Evolutionary conservation across 1,140 invertebrate genomes (phyloP).

Genomic region (Pentalonia nigronervosa): DNA sequence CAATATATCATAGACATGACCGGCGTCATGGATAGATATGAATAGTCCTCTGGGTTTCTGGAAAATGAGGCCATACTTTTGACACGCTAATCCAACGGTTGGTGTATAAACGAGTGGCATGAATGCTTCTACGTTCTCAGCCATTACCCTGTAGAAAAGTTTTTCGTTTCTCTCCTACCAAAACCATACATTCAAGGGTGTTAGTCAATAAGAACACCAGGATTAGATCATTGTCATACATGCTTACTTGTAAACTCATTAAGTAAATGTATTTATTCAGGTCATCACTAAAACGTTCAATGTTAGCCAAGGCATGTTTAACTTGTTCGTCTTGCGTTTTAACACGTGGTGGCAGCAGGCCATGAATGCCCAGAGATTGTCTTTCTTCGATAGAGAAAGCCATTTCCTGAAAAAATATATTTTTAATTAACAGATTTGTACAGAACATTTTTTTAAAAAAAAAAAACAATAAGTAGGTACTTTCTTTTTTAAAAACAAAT

Average conservation of each 20-base stretch:
- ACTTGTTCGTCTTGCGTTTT: slow-evolving; percentile 87
- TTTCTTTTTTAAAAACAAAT: no score
- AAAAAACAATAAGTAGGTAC: neutral
- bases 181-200: neutral
- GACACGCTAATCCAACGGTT: slow-evolving; percentile 91
- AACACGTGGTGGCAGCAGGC: slow-evolving; percentile 79
- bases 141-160: slow-evolving; percentile 91
- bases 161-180: slow-evolving; percentile 84
- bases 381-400: slow-evolving; percentile 85
- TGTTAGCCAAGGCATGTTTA: slow-evolving; percentile 73
- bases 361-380: slow-evolving; percentile 84
- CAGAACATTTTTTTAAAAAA: neutral
- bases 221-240: slow-evolving; percentile 14
- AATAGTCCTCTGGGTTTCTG: slow-evolving; percentile 92
- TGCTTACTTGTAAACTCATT: slow-evolving; percentile 73
- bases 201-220: slow-evolving; percentile 5
- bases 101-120: slow-evolving; percentile 94
- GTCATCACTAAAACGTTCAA: slow-evolving; percentile 75
- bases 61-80: slow-evolving; percentile 94
- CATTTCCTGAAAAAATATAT: slow-evolving; percentile 72
- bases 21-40: slow-evolving; percentile 94
- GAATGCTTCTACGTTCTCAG: slow-evolving; percentile 86
- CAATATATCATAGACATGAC: slow-evolving; percentile 85
- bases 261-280: slow-evolving; percentile 85
- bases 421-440: neutral